Conservation (phyloP, 2,797 vertebrate species). For the Brachyalestes nurse region DNA sequence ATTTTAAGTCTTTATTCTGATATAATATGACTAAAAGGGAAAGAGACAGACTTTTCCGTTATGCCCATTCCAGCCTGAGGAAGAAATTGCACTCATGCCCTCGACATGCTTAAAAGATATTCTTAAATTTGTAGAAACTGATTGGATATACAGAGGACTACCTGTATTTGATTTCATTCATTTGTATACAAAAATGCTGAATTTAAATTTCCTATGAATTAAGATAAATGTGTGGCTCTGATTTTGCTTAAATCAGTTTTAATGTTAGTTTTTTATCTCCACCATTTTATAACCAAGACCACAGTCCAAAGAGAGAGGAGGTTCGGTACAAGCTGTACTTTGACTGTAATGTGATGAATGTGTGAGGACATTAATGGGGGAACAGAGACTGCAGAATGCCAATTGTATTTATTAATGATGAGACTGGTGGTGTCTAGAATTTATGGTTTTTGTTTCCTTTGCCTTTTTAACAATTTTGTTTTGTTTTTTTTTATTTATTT, state of each 20-base stretch:
- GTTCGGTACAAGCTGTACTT: not conserved
- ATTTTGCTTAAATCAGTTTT: not conserved
- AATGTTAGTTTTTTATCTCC: not conserved
- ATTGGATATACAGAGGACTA: not conserved
- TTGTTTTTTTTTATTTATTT: constrained; percentile 64
- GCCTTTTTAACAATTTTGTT: constrained; percentile 71
- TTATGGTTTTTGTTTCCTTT: constrained; percentile 65
- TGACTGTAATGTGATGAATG: constrained; percentile 15
- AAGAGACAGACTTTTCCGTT: not conserved
- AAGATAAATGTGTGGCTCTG: not conserved
- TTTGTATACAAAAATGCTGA: constrained; percentile 3
- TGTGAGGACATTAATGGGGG: not conserved
- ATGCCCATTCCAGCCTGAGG: not conserved
- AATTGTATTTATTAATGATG: constrained; percentile 62
- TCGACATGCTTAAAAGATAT: not conserved
- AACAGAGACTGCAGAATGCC: constrained; percentile 30
- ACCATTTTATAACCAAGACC: constrained; percentile 3
- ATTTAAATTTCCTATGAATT: not conserved
- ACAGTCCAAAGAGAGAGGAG: not conserved
- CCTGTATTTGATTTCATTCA: not conserved
- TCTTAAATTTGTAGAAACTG: not conserved
- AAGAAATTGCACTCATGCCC: not conserved
- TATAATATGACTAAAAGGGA: not conserved
- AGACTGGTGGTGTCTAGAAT: constrained; percentile 68
- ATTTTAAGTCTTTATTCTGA: not conserved